Percentiles rank a stretch among this genome's conserved stretches.
These are phyloP conservation scores for Gadopsis bispinosus DNA, from an alignment of 2,797 vertebrate genomes.

Conservation along the genomic window DNA sequence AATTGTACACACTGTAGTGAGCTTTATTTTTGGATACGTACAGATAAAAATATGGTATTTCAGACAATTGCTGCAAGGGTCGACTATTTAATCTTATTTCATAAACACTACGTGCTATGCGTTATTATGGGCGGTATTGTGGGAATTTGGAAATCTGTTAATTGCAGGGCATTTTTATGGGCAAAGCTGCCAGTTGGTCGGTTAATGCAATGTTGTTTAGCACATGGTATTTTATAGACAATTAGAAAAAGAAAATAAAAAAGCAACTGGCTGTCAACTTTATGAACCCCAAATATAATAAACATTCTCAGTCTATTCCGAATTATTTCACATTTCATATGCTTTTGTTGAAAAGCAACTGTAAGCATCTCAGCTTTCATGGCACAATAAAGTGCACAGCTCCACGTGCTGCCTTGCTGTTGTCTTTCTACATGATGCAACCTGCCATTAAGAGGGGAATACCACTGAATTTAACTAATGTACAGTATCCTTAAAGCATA, in stretches of 20 bases:
- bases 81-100: neutral
- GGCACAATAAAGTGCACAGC: constrained; percentile 44
- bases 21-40: neutral
- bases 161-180: neutral
- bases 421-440: constrained; percentile 49
- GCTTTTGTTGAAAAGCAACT: constrained; percentile 2
- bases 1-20: neutral
- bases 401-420: constrained; percentile 61
- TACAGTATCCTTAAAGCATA: neutral
- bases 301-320: neutral
- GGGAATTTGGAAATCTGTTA: no score
- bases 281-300: neutral
- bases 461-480: constrained; percentile 66
- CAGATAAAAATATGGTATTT: neutral
- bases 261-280: neutral
- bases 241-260: no score
- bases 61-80: neutral
- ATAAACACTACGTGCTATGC: neutral
- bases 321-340: neutral
- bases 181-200: neutral
- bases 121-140: neutral
- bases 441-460: constrained; percentile 65
- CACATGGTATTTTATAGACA: constrained; percentile 6
- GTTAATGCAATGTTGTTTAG: neutral
- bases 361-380: constrained; percentile 19